phyloP scores from a whole-genome alignment of 30 jellyfish, hydroid and myxozoan genomes.

The Aurelia coerulea region DNA sequence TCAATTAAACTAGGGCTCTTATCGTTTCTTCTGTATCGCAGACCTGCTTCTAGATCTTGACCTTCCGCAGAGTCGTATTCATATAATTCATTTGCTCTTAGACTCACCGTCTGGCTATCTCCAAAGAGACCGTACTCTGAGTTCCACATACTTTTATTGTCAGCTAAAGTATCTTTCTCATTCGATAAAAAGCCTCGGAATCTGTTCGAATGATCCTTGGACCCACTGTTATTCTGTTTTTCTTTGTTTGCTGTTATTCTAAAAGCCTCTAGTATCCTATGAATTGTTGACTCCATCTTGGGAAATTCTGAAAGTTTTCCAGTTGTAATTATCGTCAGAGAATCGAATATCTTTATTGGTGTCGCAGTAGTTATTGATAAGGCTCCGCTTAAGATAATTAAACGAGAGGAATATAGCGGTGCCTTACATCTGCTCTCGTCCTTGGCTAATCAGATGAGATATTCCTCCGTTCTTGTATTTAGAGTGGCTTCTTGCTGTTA shows the following conservation, averaged over 20 bases:
- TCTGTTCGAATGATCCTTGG: background rate
- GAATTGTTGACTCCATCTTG: slow-evolving; percentile 36
- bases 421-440: too few species aligned
- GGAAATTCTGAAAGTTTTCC: background rate
- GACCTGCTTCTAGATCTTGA: background rate
- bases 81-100: background rate
- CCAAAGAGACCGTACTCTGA: too few species aligned
- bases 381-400: too few species aligned
- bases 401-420: too few species aligned
- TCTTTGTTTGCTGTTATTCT: slow-evolving; percentile 14
- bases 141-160: too few species aligned
- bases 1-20: background rate
- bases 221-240: background rate
- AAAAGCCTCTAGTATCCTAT: slow-evolving; percentile 28
- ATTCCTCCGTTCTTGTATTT: slow-evolving; percentile 1
- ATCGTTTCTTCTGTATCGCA: background rate
- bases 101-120: too few species aligned
- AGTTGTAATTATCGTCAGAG: background rate
- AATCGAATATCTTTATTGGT: too few species aligned
- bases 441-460: too few species aligned
- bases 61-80: background rate
- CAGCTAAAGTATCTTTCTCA: too few species aligned
- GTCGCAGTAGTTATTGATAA: too few species aligned
- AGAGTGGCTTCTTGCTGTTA: slow-evolving; percentile 50
- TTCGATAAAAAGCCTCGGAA: too few species aligned